Evolutionary conservation across 2,113 vertebrate genomes (phyloP).

Genomic region (Pogonocichla stellata): DNA sequence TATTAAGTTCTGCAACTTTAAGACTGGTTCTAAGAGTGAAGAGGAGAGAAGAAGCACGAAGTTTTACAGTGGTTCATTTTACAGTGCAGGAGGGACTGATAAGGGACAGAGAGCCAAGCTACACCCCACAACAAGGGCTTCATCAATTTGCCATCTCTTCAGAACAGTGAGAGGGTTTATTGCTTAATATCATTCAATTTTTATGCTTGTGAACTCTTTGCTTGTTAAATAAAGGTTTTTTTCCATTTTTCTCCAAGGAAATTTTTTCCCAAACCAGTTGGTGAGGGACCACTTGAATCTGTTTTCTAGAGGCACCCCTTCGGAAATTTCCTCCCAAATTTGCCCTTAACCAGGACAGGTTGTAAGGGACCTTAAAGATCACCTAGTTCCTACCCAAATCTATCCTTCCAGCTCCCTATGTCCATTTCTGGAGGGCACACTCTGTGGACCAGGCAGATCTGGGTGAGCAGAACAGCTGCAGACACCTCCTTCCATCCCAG

Average conservation of each 20-base stretch:
- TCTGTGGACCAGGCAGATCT: fast-evolving
- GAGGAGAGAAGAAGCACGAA: fast-evolving
- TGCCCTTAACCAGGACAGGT: neutral
- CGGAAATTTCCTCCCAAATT: neutral
- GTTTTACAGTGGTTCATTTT: too few species aligned
- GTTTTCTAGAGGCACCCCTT: neutral
- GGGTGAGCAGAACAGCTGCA: neutral
- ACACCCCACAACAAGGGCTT: fast-evolving
- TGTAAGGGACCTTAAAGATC: neutral
- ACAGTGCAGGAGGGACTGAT: neutral
- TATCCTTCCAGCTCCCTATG: neutral
- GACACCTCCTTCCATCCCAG: neutral
- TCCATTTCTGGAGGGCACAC: fast-evolving
- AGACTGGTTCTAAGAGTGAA: neutral
- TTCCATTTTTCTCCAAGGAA: neutral
- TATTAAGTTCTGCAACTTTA: neutral
- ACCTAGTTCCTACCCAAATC: neutral
- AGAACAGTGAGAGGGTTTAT: neutral
- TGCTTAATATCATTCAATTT: neutral
- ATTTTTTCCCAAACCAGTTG: fast-evolving
- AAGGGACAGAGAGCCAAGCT: fast-evolving
- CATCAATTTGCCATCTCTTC: neutral
- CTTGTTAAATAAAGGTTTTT: neutral
- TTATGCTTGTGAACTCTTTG: neutral
- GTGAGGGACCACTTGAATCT: too few species aligned